Evolutionary conservation across 1,140 invertebrate genomes (phyloP).

Genomic region (Drusus annulatus): DNA sequence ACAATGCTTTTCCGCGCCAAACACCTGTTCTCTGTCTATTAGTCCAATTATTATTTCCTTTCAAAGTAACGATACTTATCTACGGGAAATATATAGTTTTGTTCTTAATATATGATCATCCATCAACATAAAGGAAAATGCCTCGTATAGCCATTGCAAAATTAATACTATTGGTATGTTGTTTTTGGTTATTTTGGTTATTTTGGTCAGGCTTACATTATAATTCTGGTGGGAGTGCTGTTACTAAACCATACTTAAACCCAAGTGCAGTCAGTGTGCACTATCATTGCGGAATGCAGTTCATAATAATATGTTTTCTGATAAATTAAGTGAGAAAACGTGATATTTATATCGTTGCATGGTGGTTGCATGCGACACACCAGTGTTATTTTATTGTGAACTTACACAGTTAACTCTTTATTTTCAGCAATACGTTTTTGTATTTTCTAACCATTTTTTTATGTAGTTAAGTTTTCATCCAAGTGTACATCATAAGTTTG

Average conservation of each 20-base stretch:
- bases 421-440: no score
- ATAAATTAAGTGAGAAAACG: background rate
- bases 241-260: no score
- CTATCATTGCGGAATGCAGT: background rate
- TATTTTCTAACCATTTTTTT: no score
- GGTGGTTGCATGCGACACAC: background rate
- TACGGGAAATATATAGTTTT: no score
- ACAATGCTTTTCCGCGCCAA: background rate
- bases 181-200: background rate
- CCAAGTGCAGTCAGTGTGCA: no score
- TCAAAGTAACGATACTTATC: no score
- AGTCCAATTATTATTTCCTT: no score
- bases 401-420: no score
- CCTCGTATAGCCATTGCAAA: slow-evolving; percentile 14
- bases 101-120: background rate
- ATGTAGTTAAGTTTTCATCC: no score
- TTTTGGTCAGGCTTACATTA: background rate
- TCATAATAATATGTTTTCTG: background rate
- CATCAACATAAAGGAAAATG: slow-evolving; percentile 2
- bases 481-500: background rate
- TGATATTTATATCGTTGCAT: background rate
- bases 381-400: background rate
- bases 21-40: background rate
- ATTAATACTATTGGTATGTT: slow-evolving; percentile 10
- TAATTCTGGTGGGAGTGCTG: no score